These are phyloP conservation scores for Apis florea DNA, from an alignment of 1,140 invertebrate genomes.

Conservation along the genomic window DNA sequence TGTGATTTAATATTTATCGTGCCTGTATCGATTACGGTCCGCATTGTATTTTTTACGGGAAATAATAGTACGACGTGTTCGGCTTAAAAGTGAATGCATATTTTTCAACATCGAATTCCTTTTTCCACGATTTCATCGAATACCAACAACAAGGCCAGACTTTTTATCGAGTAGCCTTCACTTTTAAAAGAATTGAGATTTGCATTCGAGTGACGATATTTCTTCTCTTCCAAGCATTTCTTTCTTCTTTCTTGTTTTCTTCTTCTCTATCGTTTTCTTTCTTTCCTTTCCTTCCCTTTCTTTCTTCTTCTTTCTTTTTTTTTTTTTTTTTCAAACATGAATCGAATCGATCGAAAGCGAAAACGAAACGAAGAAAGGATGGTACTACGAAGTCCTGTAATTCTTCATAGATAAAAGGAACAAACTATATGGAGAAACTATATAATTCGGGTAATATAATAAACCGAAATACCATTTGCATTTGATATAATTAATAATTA, in stretches of 20 bases:
- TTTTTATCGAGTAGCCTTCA: conserved; percentile 5
- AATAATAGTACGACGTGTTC: conserved; percentile 24
- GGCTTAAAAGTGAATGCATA: conserved; percentile 19
- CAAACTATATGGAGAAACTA: neutral
- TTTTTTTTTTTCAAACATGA: neutral
- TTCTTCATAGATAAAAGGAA: neutral
- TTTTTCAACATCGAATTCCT: conserved; percentile 17
- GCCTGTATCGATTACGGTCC: conserved; percentile 21
- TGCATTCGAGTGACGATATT: conserved; percentile 6
- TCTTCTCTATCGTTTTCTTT: neutral
- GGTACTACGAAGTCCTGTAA: neutral
- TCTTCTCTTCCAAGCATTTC: conserved; percentile 10
- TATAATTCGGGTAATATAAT: conserved; percentile 12
- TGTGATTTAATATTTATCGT: conserved; percentile 42
- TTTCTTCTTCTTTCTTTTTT: neutral
- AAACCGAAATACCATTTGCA: conserved; percentile 13
- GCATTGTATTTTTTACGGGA: conserved; percentile 37
- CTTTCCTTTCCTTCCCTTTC: neutral
- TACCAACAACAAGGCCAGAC: neutral
- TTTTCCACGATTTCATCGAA: conserved; percentile 18
- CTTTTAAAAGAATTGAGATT: neutral
- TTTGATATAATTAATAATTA: conserved; percentile 7
- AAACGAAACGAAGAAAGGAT: neutral
- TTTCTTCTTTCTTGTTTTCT: neutral
- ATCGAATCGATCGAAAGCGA: neutral